Base-by-base conservation (phyloP, 2,888 invertebrate genomes). In the Protodeltote pygarga region DNA sequence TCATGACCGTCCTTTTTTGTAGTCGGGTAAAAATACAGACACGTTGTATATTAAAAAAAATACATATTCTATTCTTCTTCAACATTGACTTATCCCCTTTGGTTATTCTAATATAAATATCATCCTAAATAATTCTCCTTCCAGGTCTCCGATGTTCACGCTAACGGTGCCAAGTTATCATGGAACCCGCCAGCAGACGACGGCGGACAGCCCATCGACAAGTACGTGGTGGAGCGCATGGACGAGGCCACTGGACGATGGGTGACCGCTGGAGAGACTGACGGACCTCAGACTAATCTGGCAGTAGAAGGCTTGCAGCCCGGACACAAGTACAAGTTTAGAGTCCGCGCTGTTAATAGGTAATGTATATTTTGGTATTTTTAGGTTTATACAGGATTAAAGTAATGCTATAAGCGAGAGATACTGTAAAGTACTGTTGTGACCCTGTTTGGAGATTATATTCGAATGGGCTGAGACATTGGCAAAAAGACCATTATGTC, bases 241-340 rank as follows among this genome's bases (percentile, higher is more conserved):
- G 98, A 98, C 83, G 97, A 98, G 86, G 95, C 95, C 24, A 96
- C 96, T 1, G 98, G 97, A n/a, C 93, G 98, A 23, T 98, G 98
- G 98, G 96, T 97, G 15, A 96, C 95, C 44, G 97, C 97, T 14
- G 98, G 98, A 0, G 98, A 98, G 90, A 98, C 98, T 2, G 95
- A 95, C 75, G 97, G 98, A 0, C 96, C 97, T 0, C 92, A 93
- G 53, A 98, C 98, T 6, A 93, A 88, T 33, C 80, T 97, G 0
- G 93, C 95, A 2, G 94, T 99, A 0, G 97, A 97, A 40, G 97
- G 97, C 0, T 92, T 99, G 0, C 95, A 94, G 24, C 98, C 98
- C 0, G 98, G 98, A 63, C 98, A 98, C 77, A 98, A 98, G 83
- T 99, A 99, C 92, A 98, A 99, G 92, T 99, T 99, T 94, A 93